Evolutionary conservation across 2,888 invertebrate genomes (phyloP).

Genomic region (Apeira syringaria): DNA sequence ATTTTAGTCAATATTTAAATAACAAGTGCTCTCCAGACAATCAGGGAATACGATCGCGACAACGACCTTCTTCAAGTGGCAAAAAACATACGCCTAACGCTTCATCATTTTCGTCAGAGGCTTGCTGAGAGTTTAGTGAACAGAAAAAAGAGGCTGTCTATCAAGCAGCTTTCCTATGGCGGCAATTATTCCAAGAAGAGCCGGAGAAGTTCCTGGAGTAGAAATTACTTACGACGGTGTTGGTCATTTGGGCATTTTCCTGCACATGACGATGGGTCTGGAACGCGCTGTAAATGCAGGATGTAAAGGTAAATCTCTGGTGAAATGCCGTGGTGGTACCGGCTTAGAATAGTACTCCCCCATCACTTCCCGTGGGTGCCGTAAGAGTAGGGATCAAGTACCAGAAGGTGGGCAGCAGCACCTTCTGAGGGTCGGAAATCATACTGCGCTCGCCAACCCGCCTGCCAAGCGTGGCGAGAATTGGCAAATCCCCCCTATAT

Average conservation of each 20-base stretch:
- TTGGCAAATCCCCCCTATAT: too few relatives aligned
- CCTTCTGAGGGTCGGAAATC: too few relatives aligned
- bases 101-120: neutral
- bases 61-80: neutral
- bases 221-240: neutral
- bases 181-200: neutral
- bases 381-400: too few relatives aligned
- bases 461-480: too few relatives aligned
- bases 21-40: neutral
- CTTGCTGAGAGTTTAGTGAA: neutral
- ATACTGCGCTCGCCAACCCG: too few relatives aligned
- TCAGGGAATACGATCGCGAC: neutral
- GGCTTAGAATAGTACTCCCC: too few relatives aligned
- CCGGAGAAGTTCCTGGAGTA: neutral
- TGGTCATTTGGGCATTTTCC: neutral
- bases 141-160: neutral
- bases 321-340: too few relatives aligned
- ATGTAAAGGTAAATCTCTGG: neutral
- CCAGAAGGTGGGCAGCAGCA: too few relatives aligned
- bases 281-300: neutral
- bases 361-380: too few relatives aligned
- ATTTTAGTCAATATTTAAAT: too few relatives aligned
- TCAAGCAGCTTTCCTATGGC: neutral
- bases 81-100: neutral
- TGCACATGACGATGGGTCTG: neutral